Evolutionary conservation across 2,113 vertebrate genomes (phyloP).

Genomic region (Struthidea cinerea): DNA sequence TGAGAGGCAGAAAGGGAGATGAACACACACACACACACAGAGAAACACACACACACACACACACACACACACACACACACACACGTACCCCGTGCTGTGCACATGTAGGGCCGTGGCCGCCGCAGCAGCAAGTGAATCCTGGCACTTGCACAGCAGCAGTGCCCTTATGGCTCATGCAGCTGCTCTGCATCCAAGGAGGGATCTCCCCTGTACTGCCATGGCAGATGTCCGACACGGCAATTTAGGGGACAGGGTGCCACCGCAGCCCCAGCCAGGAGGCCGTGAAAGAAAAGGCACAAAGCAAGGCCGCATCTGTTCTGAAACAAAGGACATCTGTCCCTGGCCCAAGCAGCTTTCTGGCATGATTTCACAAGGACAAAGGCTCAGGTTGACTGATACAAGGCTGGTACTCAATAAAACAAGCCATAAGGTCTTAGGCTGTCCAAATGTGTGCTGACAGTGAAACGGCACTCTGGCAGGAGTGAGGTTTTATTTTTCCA

Average conservation of each 20-base stretch:
- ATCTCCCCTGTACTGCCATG: neutral
- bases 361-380: conserved; percentile 45
- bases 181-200: neutral
- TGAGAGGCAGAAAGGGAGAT: neutral
- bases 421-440: neutral
- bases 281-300: conserved; percentile 13
- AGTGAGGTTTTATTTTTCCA: neutral
- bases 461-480: neutral
- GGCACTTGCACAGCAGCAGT: neutral
- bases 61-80: neutral
- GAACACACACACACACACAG: fast-evolving
- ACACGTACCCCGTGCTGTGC: fast-evolving
- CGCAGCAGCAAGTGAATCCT: neutral
- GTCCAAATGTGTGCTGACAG: conserved; percentile 7
- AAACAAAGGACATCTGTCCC: conserved; percentile 61
- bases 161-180: neutral
- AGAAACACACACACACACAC: neutral
- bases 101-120: fast-evolving
- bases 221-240: conserved; percentile 34
- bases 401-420: conserved; percentile 25
- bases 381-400: conserved; percentile 27
- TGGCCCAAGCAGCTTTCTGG: neutral
- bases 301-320: conserved; percentile 15
- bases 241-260: neutral
- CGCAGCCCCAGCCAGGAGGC: neutral